Evolutionary conservation across 2,797 vertebrate genomes (phyloP), one percentile per base, ranked within the genome.

Genomic region (Tokudaia tokunoshimensis): DNA sequence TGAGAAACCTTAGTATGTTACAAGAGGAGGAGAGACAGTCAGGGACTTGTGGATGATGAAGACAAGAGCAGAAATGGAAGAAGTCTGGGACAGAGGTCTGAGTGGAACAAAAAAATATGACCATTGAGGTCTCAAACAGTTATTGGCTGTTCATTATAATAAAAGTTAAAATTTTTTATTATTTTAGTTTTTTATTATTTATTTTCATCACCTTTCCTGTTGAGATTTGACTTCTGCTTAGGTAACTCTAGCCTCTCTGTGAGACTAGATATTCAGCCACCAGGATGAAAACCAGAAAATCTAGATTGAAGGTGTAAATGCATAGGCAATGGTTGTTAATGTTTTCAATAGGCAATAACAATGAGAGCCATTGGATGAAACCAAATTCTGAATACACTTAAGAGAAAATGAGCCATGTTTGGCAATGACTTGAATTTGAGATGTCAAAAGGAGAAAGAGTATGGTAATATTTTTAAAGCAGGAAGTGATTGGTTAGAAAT

Each of bases 11-110:
- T 29, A 37, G 2, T 80, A 13, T 29, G 79, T 31, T 84, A 24
- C 47, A 15, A 34, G 4, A 75, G n/a, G 76, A 1, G 59, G 0
- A 14, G 41, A 9, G 22, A 31, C 6, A 17, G 2, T 37, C 9
- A 52, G 61, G 26, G 6, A 4, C 74, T 34, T 72, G 9, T 59
- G 31, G 75, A 50, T 78, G 37, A 74, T 52, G 47, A 31, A 11
- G 17, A 70, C 80, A 13, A 11, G 6, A 31, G 6, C 11, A 24
- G 13, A 47, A 47, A 1, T 5, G 26, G 22, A 6, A 70, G 5
- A 37, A 20, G 10, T 24, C 24, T 29, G 5, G 20, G 1, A 26
- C 3, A 52, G 22, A 26, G 24, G 1, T 34, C 6, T 3, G 6
- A 55, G 1, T 17, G 34, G 17, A 50, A 1, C 4, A 10, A 29